Conservation (phyloP, 2,888 invertebrate species). For the Actias luna region DNA sequence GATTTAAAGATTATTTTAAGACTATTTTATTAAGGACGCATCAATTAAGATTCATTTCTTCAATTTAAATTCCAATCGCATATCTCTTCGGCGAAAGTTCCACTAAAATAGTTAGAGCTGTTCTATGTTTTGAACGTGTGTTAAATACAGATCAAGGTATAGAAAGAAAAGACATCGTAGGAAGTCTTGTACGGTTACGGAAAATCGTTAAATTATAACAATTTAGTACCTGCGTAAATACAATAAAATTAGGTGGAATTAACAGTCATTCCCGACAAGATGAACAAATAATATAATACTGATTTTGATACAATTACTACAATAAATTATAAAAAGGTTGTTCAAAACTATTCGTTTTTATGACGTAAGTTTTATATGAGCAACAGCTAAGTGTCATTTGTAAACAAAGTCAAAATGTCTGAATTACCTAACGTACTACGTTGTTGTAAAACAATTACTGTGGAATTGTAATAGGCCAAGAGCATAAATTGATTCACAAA, state of each 20-base stretch:
- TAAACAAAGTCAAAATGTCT: neutral
- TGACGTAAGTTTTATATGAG: no score
- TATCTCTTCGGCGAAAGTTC: constrained; percentile 42
- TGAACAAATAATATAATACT: no score
- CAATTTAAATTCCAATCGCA: constrained; percentile 32
- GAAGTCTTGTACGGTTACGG: neutral
- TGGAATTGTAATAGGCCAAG: neutral
- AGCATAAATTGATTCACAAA: neutral
- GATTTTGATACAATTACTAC: no score
- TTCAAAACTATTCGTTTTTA: no score
- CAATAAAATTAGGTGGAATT: no score
- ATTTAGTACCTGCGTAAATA: neutral
- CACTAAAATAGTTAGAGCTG: constrained; percentile 27
- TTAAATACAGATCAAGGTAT: constrained; percentile 31
- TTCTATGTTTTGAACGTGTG: constrained; percentile 26
- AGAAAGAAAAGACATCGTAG: constrained; percentile 6
- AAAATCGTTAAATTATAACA: neutral
- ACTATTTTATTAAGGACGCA: neutral
- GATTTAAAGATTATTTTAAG: neutral
- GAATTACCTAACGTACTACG: neutral
- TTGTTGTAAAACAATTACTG: neutral
- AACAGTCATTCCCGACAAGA: no score
- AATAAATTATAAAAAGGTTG: no score
- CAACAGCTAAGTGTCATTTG: no score
- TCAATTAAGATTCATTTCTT: neutral